Conservation (phyloP, 2,888 invertebrate genomes). For the Pristionchus maxplancki region DNA sequence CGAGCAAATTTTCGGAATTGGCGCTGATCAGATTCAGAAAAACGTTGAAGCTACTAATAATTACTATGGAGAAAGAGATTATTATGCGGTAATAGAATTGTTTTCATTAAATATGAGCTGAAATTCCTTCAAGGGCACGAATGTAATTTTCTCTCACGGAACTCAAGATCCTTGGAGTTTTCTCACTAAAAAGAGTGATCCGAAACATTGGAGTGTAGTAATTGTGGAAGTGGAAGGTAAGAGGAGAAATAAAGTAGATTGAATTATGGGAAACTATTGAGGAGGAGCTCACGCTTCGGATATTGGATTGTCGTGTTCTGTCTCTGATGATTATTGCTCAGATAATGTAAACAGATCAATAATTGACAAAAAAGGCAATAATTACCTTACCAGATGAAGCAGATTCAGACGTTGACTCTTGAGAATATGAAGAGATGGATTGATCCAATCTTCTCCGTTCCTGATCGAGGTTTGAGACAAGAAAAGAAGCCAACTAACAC, state of each 20-base stretch:
- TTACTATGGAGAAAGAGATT: conserved; percentile 31
- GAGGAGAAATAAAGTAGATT: not conserved
- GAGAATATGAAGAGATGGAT: conserved; percentile 26
- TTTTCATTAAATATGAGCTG: not conserved
- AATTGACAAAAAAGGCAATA: not conserved
- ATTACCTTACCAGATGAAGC: not conserved
- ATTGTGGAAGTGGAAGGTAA: conserved; percentile 32
- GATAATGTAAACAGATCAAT: not conserved
- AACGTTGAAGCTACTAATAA: conserved; percentile 25
- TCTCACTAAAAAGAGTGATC: conserved; percentile 28
- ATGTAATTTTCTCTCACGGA: conserved; percentile 38
- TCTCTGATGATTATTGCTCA: not conserved
- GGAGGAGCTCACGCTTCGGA: conserved; percentile 40
- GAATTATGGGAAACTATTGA: not conserved
- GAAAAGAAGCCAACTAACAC: not conserved
- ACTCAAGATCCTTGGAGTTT: conserved; percentile 43
- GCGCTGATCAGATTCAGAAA: not conserved
- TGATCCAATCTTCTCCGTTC: not conserved
- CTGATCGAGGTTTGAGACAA: not conserved
- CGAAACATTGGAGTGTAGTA: conserved; percentile 32
- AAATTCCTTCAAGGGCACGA: conserved; percentile 55
- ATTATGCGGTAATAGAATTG: conserved; percentile 17
- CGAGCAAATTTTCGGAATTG: conserved; percentile 21
- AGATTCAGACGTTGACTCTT: not conserved
- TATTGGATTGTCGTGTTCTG: not conserved